Evolutionary conservation across 2,888 invertebrate genomes (phyloP), one percentile per base, ranked within the genome.

Genomic region (Rosalia funebris): DNA sequence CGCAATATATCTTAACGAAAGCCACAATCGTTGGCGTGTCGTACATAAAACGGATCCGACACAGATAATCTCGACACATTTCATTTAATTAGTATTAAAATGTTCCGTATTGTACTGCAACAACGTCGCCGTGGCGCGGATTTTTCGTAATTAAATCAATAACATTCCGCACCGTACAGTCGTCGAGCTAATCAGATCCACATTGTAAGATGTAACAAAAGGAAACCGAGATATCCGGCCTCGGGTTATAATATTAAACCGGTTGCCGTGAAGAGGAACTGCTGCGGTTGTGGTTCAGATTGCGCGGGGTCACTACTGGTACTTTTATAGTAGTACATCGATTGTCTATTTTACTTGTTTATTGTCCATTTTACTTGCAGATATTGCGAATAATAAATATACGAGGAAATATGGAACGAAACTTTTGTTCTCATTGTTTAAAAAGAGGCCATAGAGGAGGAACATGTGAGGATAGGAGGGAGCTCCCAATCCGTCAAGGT

Each of bases 131-230:
- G 34, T 34, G 10, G 5, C 34, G 11, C 2, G 34, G 10, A 7
- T 34, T 34, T 34, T 34, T 34, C 11, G 11, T 5, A 34, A 34
- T 34, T 34, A 10, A 34, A 34, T 34, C 11, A 34, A n/a, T 34
- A 34, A 7, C 25, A 25, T 9, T 5, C 34, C 7, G 34, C 34
- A 34, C 11, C 34, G 11, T 11, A 3, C 3, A 19, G 11, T 12
- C 50, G 15, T 50, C 17, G 37, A 50, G 20, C 17, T 50, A 50
- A 50, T 50, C 50, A 50, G 50, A 15, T 50, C 20, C 19, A 15
- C 32, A 50, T 50, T 50, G 50, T 50, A 36, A 19, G 37, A 19
- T 37, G 10, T 25, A 50, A 50, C 50, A 50, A 50, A 50, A 50
- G 50, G 31, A n/a, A 15, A 37, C 31, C 15, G 32, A 47, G 47